These are phyloP conservation scores for Pentamera pediparva DNA, from an alignment of 53 echinoderm and acorn worm species.

Conservation along the genomic window DNA sequence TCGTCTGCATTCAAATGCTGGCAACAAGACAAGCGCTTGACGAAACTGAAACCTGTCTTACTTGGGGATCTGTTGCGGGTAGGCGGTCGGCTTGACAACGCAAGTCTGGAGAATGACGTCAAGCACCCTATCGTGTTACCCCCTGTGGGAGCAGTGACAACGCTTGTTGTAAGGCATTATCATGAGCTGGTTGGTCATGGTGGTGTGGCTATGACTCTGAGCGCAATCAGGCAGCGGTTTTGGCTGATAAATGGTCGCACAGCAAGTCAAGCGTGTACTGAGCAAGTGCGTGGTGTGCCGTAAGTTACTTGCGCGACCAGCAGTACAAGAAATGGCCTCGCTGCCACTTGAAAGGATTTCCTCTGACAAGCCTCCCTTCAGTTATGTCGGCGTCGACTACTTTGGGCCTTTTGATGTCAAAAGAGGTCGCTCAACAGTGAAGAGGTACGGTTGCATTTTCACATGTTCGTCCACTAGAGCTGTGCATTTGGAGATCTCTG, in stretches of 20 bases:
- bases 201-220: constrained; percentile 31
- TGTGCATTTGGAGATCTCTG: constrained; percentile 17
- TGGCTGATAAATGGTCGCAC: constrained; percentile 12
- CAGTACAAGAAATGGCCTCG: constrained; percentile 11
- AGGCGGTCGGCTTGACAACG: neutral
- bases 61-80: constrained; percentile 31
- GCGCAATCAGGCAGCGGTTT: neutral
- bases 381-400: neutral
- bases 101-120: neutral
- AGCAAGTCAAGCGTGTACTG: constrained; percentile 4
- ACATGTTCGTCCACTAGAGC: constrained; percentile 14
- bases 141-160: neutral
- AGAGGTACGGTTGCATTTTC: constrained; percentile 31
- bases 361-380: constrained; percentile 16
- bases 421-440: constrained; percentile 5
- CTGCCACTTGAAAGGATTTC: neutral
- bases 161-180: neutral
- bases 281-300: constrained; percentile 18
- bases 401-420: constrained; percentile 26
- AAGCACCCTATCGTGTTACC: neutral
- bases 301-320: constrained; percentile 1
- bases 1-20: neutral
- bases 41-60: neutral
- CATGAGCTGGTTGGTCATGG: constrained; percentile 22
- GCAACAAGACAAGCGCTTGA: neutral